Evolutionary conservation across 2,797 vertebrate species (phyloP).

Genomic region (Borostomias antarcticus): DNA sequence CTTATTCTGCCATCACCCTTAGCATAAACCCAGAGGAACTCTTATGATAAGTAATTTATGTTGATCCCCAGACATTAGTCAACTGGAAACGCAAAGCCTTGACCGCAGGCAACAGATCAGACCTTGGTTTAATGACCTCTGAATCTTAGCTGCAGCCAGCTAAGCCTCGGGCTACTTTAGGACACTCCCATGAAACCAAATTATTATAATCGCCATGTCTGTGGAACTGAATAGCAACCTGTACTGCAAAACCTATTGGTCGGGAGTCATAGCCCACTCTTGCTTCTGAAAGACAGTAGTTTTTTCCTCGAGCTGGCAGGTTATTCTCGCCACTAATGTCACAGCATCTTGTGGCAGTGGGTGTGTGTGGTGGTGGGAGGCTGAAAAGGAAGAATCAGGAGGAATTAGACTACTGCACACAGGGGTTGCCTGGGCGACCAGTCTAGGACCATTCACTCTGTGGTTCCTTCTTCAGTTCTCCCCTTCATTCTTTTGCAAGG

Average conservation of each 20-base stretch:
- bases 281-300: too few species aligned
- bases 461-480: background rate
- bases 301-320: conserved; percentile 52
- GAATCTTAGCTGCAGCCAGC: conserved; percentile 44
- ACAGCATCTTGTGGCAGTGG: background rate
- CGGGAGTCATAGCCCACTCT: conserved; percentile 48
- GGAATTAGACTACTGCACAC: conserved; percentile 61
- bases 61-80: background rate
- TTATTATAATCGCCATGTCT: conserved; percentile 56
- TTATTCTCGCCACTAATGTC: conserved; percentile 40
- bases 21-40: background rate
- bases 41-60: too few species aligned
- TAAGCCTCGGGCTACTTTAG: conserved; percentile 36
- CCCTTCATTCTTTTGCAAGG: background rate
- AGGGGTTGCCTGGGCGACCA: conserved; percentile 74
- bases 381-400: conserved; percentile 42
- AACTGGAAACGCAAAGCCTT: background rate
- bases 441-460: conserved; percentile 53
- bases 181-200: conserved; percentile 39
- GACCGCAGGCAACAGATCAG: background rate
- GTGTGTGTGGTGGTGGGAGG: background rate
- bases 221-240: conserved; percentile 59
- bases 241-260: conserved; percentile 56
- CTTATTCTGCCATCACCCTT: background rate
- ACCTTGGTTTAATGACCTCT: background rate